A percentile compares a stretch with the other conserved stretches of the same genome.
phyloP scores from a whole-genome alignment of 1,140 invertebrate genomes.

The Habropoda laboriosa region DNA sequence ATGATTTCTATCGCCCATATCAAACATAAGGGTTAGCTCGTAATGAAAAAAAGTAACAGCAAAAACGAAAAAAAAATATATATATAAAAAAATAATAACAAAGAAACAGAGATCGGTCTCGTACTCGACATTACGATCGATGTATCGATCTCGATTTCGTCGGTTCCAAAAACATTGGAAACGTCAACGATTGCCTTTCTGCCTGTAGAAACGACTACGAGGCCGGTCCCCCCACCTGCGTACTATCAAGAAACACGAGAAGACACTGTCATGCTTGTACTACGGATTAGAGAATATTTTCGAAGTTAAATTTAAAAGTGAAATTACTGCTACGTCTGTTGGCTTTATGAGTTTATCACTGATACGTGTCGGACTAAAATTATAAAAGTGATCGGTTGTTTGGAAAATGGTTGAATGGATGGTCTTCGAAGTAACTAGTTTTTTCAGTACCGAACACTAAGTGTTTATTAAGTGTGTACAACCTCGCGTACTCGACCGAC shows the following conservation, averaged over 20 bases:
- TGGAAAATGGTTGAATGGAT: too few species aligned
- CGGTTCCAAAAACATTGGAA: background rate
- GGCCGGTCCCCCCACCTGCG: background rate
- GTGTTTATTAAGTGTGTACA: conserved; percentile 1
- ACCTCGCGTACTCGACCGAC: conserved; percentile 14
- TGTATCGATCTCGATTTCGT: background rate
- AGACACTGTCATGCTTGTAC: too few species aligned
- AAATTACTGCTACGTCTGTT: too few species aligned
- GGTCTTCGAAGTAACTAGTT: too few species aligned
- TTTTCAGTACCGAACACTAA: too few species aligned
- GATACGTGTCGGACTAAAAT: too few species aligned
- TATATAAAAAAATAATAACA: background rate
- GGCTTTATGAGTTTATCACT: too few species aligned
- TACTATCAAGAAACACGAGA: background rate
- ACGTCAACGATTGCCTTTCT: conserved; percentile 5
- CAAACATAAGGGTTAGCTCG: conserved; percentile 32
- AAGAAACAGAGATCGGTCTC: background rate
- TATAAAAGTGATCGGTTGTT: too few species aligned
- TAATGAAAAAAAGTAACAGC: background rate
- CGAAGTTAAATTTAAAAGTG: too few species aligned
- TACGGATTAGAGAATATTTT: too few species aligned
- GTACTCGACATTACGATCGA: background rate
- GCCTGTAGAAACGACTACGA: background rate
- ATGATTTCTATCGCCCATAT: conserved; percentile 46
- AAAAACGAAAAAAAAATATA: background rate